Percentiles rank a stretch among this genome's conserved stretches.
Conservation (phyloP, 2,797 vertebrate species). For the Alauda arvensis region DNA sequence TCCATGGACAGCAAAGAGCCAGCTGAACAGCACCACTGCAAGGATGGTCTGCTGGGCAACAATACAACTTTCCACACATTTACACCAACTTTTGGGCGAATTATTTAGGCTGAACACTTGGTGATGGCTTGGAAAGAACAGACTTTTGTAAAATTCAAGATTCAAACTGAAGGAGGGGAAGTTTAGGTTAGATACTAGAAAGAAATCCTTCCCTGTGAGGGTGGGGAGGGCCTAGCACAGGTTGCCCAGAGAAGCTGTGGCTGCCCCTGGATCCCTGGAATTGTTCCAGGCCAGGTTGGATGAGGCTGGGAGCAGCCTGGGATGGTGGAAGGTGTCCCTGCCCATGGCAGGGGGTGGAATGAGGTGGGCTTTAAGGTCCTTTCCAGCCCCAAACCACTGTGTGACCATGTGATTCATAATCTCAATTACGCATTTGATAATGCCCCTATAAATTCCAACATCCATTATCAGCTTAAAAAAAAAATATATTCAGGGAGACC, state of each 20-base stretch:
- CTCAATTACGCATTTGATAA: neutral
- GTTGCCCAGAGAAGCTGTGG: neutral
- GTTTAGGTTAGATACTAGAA: neutral
- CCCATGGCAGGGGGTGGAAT: neutral
- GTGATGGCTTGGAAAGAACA: neutral
- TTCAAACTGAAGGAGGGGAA: neutral
- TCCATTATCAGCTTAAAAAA: neutral
- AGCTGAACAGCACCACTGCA: neutral
- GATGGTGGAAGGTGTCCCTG: neutral
- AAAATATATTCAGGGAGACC: neutral
- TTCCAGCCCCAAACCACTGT: neutral
- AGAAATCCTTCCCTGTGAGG: neutral
- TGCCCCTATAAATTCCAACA: neutral
- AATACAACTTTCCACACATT: neutral
- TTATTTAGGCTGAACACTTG: neutral
- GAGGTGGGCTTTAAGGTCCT: neutral
- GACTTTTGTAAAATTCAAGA: neutral
- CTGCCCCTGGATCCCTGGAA: neutral
- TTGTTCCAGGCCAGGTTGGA: neutral
- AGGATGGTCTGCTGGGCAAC: neutral
- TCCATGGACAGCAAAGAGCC: neutral
- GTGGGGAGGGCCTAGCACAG: neutral
- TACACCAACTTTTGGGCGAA: neutral
- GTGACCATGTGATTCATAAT: neutral
- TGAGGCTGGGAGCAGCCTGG: accelerated